Conservation (phyloP, 1,140 invertebrate genomes). For the Leptonema lineaticorne region DNA sequence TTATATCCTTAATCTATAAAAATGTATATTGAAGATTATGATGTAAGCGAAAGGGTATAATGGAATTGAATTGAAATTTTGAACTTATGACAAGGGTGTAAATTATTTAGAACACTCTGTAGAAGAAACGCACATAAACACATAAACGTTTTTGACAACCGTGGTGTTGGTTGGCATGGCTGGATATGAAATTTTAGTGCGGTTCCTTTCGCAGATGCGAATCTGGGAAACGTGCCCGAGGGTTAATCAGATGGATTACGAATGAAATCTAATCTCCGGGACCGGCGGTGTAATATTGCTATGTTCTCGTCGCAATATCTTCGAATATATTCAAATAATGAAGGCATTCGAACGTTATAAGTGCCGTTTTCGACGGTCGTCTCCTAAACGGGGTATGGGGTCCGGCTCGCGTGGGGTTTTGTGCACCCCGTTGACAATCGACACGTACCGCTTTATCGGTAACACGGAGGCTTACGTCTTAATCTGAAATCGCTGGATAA, state of each 20-base stretch:
- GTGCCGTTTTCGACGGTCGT: no score
- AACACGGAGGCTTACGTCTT: conserved; percentile 9
- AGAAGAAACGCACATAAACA: no score
- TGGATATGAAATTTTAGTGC: conserved; percentile 31
- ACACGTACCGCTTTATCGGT: neutral
- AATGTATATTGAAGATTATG: no score
- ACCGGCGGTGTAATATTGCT: conserved; percentile 1
- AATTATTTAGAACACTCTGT: no score
- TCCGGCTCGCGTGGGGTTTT: neutral
- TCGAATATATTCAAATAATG: conserved; percentile 26
- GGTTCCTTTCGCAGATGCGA: conserved; percentile 26
- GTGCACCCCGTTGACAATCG: neutral
- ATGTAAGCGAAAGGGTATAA: no score
- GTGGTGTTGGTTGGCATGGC: neutral
- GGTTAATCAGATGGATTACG: conserved; percentile 31
- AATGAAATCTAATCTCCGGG: conserved; percentile 27
- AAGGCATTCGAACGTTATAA: conserved; percentile 19
- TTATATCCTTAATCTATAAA: no score
- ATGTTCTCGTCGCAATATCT: conserved; percentile 13
- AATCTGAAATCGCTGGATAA: neutral
- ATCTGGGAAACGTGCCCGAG: conserved; percentile 20
- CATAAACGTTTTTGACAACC: no score
- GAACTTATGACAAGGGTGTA: no score
- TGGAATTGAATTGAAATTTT: no score
- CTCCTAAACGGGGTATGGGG: neutral